Conservation (phyloP, 2,113 vertebrate genomes). For the rat (Rattus norvegicus) region DNA sequence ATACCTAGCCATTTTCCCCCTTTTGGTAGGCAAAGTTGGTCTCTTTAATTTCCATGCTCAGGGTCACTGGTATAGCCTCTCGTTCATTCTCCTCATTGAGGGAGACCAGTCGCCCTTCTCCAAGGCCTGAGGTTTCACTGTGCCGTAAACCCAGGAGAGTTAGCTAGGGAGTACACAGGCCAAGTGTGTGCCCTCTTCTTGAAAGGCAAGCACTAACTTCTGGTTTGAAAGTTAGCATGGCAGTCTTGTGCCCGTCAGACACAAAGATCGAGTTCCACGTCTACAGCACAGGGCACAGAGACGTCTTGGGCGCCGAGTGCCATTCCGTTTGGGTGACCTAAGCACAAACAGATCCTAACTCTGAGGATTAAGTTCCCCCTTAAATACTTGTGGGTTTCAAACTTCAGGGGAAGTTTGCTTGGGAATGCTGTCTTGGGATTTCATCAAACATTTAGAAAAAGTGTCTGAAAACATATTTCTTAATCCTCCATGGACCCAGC, state of each 20-base stretch:
- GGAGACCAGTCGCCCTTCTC: not conserved
- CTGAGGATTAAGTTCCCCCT: constrained; percentile 52
- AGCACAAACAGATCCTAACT: constrained; percentile 9
- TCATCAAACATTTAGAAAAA: constrained; percentile 73
- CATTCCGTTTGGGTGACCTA: constrained; percentile 38
- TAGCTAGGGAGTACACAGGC: not conserved
- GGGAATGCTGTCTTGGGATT: constrained; percentile 68
- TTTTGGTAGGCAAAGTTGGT: not conserved
- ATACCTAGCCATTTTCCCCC: not conserved
- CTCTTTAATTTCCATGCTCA: not conserved
- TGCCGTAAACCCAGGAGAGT: not conserved
- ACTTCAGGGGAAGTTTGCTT: constrained; percentile 53
- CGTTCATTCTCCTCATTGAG: not conserved
- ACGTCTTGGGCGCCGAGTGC: not conserved
- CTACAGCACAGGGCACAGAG: not conserved
- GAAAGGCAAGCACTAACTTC: not conserved
- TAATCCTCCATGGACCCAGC: not conserved
- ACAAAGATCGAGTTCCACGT: not conserved
- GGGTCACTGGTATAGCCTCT: not conserved
- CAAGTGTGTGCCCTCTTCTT: not conserved
- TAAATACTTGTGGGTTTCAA: constrained; percentile 38
- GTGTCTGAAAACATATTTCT: constrained; percentile 64
- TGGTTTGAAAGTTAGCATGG: not conserved
- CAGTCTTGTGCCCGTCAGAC: not conserved
- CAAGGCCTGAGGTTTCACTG: not conserved